phyloP scores from a whole-genome alignment of 2,888 invertebrate genomes.

The Drosophila buzzatii region DNA sequence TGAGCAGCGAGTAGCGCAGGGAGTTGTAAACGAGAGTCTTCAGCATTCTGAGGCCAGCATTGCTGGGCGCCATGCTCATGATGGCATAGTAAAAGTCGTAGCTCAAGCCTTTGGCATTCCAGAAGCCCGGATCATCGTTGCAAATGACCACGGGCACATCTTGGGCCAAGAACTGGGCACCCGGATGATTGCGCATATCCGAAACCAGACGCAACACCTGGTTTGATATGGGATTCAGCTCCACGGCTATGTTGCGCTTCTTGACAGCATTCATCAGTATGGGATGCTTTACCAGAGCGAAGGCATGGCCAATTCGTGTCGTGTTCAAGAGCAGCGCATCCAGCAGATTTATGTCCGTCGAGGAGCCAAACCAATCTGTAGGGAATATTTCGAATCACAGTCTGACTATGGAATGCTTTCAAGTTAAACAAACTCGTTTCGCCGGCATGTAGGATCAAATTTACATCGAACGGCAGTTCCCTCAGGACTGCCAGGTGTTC shows the following conservation, averaged over 20 bases:
- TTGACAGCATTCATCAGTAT: constrained; percentile 83
- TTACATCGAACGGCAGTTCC: constrained; percentile 81
- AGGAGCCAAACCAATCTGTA: constrained; percentile 86
- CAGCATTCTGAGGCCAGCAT: constrained; percentile 87
- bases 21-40: constrained; percentile 89
- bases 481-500: constrained; percentile 70
- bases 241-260: constrained; percentile 81
- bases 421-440: constrained; percentile 86
- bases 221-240: constrained; percentile 85
- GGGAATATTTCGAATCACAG: neutral
- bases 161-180: constrained; percentile 86
- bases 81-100: constrained; percentile 90
- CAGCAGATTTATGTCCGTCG: constrained; percentile 87
- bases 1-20: constrained; percentile 84
- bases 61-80: constrained; percentile 88
- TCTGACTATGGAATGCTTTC: fast-evolving
- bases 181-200: constrained; percentile 89
- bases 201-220: constrained; percentile 86
- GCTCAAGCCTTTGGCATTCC: constrained; percentile 88
- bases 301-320: constrained; percentile 85
- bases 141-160: constrained; percentile 88
- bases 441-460: constrained; percentile 89
- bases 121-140: constrained; percentile 89
- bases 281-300: constrained; percentile 84
- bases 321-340: constrained; percentile 84